Evolutionary conservation across 2,888 invertebrate species (phyloP).

Genomic region (Clostera curtula): DNA sequence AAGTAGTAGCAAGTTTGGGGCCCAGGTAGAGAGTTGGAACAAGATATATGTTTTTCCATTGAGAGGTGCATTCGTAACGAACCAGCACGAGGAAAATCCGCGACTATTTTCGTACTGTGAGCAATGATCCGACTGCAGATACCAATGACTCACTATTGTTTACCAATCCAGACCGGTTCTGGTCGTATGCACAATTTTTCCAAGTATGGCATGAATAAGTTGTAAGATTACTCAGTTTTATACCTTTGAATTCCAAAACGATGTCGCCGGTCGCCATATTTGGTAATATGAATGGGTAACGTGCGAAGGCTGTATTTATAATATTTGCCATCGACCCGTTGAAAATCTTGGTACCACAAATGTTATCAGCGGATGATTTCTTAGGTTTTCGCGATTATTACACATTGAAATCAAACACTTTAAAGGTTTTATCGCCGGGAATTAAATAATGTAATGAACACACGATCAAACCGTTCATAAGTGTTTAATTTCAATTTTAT

Average conservation of each 20-base stretch:
- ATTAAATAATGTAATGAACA: too few species aligned
- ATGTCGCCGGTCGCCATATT: slow-evolving; percentile 36
- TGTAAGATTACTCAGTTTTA: slow-evolving; percentile 31
- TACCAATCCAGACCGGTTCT: slow-evolving; percentile 44
- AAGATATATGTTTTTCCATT: too few species aligned
- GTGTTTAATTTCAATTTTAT: too few species aligned
- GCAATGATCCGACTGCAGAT: slow-evolving; percentile 30
- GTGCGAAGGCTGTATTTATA: neutral
- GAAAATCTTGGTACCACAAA: too few species aligned
- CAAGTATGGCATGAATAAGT: slow-evolving; percentile 48
- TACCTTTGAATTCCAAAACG: slow-evolving; percentile 25
- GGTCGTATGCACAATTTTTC: slow-evolving; percentile 47
- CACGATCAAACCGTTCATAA: too few species aligned
- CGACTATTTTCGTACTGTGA: slow-evolving; percentile 28
- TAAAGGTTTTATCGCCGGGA: too few species aligned
- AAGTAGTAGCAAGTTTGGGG: too few species aligned
- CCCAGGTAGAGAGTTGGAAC: too few species aligned
- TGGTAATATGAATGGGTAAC: slow-evolving; percentile 41
- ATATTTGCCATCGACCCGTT: neutral
- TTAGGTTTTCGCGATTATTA: too few species aligned
- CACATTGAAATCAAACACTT: too few species aligned
- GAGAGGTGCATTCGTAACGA: slow-evolving; percentile 6
- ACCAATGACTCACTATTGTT: slow-evolving; percentile 45
- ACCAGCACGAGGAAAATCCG: slow-evolving; percentile 34
- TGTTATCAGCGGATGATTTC: too few species aligned